A percentile compares a stretch with the other conserved stretches of the same genome.
Evolutionary conservation across 1,140 invertebrate genomes (phyloP).

Genomic region (Conus betulinus): DNA sequence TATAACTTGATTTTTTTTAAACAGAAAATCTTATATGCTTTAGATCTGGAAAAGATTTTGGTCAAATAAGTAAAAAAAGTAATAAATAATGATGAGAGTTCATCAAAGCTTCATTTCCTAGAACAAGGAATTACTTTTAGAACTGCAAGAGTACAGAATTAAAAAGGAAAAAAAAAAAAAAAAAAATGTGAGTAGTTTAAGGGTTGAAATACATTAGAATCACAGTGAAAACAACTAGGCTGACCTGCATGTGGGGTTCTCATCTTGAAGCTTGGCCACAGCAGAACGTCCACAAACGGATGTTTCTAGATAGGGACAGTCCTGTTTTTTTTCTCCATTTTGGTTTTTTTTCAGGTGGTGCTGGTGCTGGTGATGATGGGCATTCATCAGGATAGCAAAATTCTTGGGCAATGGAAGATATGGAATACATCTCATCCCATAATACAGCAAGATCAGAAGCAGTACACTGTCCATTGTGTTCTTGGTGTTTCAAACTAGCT

Average conservation of each 20-base stretch:
- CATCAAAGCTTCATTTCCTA: too few species aligned
- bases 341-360: background rate
- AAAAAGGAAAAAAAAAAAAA: too few species aligned
- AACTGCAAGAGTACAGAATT: too few species aligned
- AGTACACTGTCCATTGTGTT: conserved; percentile 20
- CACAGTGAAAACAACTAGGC: background rate
- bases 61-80: too few species aligned
- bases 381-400: conserved; percentile 33
- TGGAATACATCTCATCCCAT: conserved; percentile 7
- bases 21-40: too few species aligned
- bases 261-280: background rate
- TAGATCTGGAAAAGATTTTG: too few species aligned
- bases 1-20: too few species aligned
- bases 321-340: background rate
- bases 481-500: conserved; percentile 8
- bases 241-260: background rate
- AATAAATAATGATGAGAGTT: too few species aligned
- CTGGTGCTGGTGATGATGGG: background rate
- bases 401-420: background rate
- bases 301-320: background rate
- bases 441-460: background rate
- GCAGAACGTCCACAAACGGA: conserved; percentile 21
- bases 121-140: too few species aligned
- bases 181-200: too few species aligned
- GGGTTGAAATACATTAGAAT: background rate